Evolutionary conservation across 2,113 vertebrate genomes (phyloP).

Genomic region (Brevimyrus niger): DNA sequence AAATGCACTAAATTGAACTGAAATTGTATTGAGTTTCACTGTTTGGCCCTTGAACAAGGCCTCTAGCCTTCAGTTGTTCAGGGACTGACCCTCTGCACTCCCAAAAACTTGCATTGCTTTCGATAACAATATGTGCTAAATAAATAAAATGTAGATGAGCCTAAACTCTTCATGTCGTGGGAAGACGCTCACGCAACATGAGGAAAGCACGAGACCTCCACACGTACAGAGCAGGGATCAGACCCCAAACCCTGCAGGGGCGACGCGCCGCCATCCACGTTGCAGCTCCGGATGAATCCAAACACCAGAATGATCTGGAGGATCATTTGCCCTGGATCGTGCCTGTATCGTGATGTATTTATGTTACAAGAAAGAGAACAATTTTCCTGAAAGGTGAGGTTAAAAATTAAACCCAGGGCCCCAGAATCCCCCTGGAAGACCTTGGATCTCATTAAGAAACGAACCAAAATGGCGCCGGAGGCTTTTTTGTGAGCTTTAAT

Average conservation of each 20-base stretch:
- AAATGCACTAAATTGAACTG: too few species aligned
- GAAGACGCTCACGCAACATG: not conserved
- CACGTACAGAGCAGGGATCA: not conserved
- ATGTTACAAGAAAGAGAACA: not conserved
- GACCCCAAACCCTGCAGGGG: not conserved
- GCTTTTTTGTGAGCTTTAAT: not conserved
- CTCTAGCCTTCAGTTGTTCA: not conserved
- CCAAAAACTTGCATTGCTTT: not conserved
- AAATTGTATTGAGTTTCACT: not conserved
- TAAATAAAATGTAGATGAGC: not conserved
- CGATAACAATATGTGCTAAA: not conserved
- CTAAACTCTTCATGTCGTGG: not conserved
- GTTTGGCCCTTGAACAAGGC: not conserved
- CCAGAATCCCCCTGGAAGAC: not conserved
- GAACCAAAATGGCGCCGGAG: not conserved
- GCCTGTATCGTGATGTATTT: not conserved
- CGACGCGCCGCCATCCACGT: not conserved
- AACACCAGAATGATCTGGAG: not conserved
- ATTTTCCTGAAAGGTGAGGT: not conserved
- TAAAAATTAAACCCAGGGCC: not conserved
- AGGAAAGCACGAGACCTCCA: not conserved
- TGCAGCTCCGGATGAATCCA: not conserved
- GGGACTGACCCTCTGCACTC: not conserved
- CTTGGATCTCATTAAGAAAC: not conserved
- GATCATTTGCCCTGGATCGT: not conserved